Base-by-base conservation (phyloP, 2,888 invertebrate genomes). In the Drosophila paramelanica region DNA sequence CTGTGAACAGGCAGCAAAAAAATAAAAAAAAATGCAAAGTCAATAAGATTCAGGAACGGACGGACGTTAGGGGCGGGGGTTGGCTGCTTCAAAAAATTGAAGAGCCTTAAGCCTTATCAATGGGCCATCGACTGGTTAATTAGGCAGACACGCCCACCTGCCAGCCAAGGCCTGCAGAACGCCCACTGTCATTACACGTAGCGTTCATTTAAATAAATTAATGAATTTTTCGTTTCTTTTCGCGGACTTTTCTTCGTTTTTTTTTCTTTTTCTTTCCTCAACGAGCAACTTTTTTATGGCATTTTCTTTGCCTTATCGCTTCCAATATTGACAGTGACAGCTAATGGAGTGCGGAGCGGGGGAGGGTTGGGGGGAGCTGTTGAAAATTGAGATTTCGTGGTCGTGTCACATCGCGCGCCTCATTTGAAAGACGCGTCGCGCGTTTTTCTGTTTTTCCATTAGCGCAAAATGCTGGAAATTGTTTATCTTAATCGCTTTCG, bases 171-270 rank as follows among this genome's bases (percentile, higher is more conserved):
- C 42, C 49, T 23, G n/a, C 31, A 39, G 31, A 31, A 73, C 75
- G 74, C 78, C 73, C 41, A 77, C 75, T 68, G 84, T 75, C 81
- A 80, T 87, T 78, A 67, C 88, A 82, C 82, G 82, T 87, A 65
- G 65, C 60, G 62, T 88, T 81, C 82, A 82, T 82, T 82, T 82
- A 87, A 82, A 82, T 87, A 87, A 87, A 82, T 87, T 84, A 87
- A 82, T 81, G 81, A 73, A 81, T 77, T 81, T 64, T 71, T 73
- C 67, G 73, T 86, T 76, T 66, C 65, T 72, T 74, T 84, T 57
- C 67, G 25, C 27, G 3, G 8, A 10, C 10, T 31, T 31, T 31
- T 31, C 27, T 7, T 27, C 10, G 8, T 10, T 25, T 3, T 5
- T 10, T 46, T 11, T 5, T 39, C 33, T 14, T 46, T n/a, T 7